Percentiles rank a stretch among this genome's conserved stretches.
Conservation (phyloP, 2,797 vertebrate species). For the Cottoperca gobio region DNA sequence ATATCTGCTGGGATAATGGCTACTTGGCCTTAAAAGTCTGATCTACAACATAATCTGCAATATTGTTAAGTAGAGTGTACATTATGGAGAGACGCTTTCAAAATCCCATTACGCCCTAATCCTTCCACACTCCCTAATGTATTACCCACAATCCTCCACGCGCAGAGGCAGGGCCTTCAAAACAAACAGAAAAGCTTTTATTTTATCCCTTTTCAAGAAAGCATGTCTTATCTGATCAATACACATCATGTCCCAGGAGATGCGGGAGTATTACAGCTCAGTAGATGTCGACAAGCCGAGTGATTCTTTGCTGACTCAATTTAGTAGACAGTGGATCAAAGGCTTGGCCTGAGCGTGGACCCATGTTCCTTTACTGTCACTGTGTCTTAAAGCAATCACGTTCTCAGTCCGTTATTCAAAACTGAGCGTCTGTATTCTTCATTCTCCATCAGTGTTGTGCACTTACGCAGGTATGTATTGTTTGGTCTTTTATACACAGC, state of each 20-base stretch:
- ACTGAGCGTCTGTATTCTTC: background rate
- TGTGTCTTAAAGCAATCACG: background rate
- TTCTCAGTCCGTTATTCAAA: background rate
- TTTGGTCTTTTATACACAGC: constrained; percentile 72
- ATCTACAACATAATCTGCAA: constrained; percentile 89
- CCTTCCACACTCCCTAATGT: constrained; percentile 87
- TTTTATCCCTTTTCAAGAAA: constrained; percentile 85
- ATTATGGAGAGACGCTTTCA: constrained; percentile 89
- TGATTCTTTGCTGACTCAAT: constrained; percentile 76
- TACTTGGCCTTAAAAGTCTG: constrained; percentile 88
- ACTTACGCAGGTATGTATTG: constrained; percentile 79
- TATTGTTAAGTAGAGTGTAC: constrained; percentile 88
- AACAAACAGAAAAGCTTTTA: constrained; percentile 88
- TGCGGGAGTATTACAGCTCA: constrained; percentile 63
- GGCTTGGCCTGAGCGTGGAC: constrained; percentile 9
- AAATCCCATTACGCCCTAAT: constrained; percentile 89
- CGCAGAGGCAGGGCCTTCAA: constrained; percentile 75
- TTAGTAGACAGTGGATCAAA: constrained; percentile 65
- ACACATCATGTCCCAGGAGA: constrained; percentile 78
- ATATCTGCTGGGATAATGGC: constrained; percentile 86
- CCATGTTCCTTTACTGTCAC: constrained; percentile 31
- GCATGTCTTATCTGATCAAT: constrained; percentile 82
- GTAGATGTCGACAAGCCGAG: constrained; percentile 62
- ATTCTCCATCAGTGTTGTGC: background rate
- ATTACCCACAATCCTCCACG: constrained; percentile 84